These are phyloP conservation scores for Formica selysi DNA, from an alignment of 1,140 invertebrate species.

Conservation along the genomic window DNA sequence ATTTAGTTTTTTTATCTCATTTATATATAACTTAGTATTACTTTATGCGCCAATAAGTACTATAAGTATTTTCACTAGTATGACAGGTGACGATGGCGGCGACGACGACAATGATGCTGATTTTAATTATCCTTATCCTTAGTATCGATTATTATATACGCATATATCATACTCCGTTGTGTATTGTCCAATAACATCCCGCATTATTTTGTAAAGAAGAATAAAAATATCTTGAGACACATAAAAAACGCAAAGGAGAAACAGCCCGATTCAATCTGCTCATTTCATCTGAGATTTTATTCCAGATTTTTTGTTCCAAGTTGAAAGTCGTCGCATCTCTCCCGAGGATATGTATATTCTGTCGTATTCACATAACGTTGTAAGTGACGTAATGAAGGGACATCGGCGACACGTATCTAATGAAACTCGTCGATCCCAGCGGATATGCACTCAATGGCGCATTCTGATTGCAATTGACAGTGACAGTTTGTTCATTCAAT, in stretches of 20 bases:
- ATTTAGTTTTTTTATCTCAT: conserved; percentile 2
- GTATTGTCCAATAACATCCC: conserved; percentile 78
- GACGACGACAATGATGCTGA: conserved; percentile 58
- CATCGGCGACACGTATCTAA: conserved; percentile 2
- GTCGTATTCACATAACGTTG: conserved; percentile 37
- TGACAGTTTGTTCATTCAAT: background rate
- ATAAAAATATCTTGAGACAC: conserved; percentile 79
- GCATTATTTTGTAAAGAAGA: conserved; percentile 83
- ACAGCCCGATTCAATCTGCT: background rate
- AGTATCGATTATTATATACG: conserved; percentile 67
- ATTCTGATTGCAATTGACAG: too few relatives aligned
- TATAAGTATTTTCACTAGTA: conserved; percentile 9
- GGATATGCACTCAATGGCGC: conserved; percentile 56
- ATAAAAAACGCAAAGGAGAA: conserved; percentile 60
- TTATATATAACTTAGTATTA: conserved; percentile 18
- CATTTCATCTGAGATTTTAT: conserved; percentile 15
- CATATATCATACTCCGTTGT: conserved; percentile 75
- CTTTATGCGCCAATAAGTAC: conserved; percentile 5
- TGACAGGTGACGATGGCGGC: conserved; percentile 38
- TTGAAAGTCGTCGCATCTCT: background rate
- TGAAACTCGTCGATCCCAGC: conserved; percentile 33
- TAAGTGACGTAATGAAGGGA: conserved; percentile 32
- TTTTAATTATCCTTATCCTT: conserved; percentile 64
- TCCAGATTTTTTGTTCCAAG: background rate
- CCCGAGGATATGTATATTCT: background rate